These are phyloP conservation scores for Bibio marci DNA, from an alignment of 2,888 invertebrate genomes.

Conservation along the genomic window DNA sequence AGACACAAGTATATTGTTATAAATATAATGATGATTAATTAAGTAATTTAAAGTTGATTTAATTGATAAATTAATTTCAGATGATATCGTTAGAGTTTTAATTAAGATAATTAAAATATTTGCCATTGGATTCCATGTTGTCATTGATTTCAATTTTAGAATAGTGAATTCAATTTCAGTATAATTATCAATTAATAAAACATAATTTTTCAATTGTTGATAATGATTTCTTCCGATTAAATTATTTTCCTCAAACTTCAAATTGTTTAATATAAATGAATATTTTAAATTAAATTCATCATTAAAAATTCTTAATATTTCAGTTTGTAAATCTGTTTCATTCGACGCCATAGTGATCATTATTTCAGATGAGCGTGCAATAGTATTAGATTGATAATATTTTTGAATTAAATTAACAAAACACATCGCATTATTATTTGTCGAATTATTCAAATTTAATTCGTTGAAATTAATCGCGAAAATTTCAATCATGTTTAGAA, in stretches of 20 bases:
- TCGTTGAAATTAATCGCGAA: too few relatives aligned
- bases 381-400: slow-evolving; percentile 9
- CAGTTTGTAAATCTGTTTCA: slow-evolving; percentile 5
- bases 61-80: too few relatives aligned
- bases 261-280: slow-evolving; percentile 12
- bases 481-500: too few relatives aligned
- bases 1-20: too few relatives aligned
- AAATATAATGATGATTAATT: too few relatives aligned
- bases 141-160: slow-evolving; percentile 18
- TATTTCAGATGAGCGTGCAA: slow-evolving; percentile 7
- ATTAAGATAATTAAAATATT: too few relatives aligned
- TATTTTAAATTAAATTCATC: slow-evolving; percentile 7
- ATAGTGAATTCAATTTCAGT: too few relatives aligned
- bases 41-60: too few relatives aligned
- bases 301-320: slow-evolving; percentile 5
- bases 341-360: slow-evolving; percentile 5
- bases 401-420: slow-evolving; percentile 7
- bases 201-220: background rate
- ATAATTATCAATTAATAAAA: too few relatives aligned
- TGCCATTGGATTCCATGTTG: slow-evolving; percentile 27
- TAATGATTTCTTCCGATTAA: background rate
- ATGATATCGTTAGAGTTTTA: too few relatives aligned
- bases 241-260: background rate
- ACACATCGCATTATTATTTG: too few relatives aligned
- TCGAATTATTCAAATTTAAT: too few relatives aligned